Conservation (phyloP, 1,140 invertebrate species). For the Pseudomyrmex pallidus region DNA sequence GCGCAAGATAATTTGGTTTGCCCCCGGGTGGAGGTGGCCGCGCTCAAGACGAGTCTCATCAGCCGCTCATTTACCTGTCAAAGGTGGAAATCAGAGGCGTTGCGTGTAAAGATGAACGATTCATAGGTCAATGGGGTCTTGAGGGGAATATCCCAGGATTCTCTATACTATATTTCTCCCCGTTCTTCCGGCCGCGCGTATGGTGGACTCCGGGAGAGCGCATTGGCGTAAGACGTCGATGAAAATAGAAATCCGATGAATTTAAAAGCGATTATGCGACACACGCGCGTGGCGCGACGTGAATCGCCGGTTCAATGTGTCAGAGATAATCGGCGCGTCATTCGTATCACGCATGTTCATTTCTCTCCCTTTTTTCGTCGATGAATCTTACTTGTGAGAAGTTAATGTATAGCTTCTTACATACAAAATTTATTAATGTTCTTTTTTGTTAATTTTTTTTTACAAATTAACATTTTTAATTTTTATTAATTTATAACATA, state of each 20-base stretch:
- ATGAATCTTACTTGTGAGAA: too few relatives aligned
- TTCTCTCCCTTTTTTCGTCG: too few relatives aligned
- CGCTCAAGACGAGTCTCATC: conserved; percentile 37
- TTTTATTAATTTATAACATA: too few relatives aligned
- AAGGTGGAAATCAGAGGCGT: conserved; percentile 64
- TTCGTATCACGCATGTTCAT: neutral
- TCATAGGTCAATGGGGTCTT: conserved; percentile 75
- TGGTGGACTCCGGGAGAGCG: conserved; percentile 74
- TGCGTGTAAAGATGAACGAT: conserved; percentile 73
- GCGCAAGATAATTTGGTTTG: conserved; percentile 16
- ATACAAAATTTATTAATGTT: too few relatives aligned
- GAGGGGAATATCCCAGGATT: conserved; percentile 69
- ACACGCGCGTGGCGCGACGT: conserved; percentile 26
- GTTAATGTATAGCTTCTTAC: too few relatives aligned
- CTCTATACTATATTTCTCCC: conserved; percentile 64
- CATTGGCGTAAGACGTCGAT: conserved; percentile 74
- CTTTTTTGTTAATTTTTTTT: too few relatives aligned
- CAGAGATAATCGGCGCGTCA: neutral
- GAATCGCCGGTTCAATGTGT: conserved; percentile 18
- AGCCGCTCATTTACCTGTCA: conserved; percentile 60
- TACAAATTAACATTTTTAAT: too few relatives aligned
- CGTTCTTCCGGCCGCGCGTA: conserved; percentile 22
- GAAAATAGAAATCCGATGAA: conserved; percentile 75
- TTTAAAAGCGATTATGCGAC: conserved; percentile 68
- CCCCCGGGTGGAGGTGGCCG: conserved; percentile 27